phyloP scores from a whole-genome alignment of 2,797 vertebrate genomes.

The Chelmon rostratus region DNA sequence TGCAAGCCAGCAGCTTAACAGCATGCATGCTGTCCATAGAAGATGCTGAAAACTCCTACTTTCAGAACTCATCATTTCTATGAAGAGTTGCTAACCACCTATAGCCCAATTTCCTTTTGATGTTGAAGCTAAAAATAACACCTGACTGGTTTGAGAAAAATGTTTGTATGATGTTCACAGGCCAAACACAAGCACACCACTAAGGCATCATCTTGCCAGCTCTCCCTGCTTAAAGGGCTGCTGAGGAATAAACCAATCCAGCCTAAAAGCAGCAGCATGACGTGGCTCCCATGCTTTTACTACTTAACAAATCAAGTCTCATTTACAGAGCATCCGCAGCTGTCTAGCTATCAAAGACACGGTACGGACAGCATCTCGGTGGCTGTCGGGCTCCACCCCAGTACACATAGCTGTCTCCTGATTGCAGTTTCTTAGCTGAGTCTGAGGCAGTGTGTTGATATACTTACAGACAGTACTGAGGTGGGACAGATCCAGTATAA shows the following conservation, averaged over 20 bases:
- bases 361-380: slow-evolving; percentile 28
- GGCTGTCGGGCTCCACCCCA: slow-evolving; percentile 44
- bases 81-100: neutral
- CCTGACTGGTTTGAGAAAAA: slow-evolving; percentile 1
- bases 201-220: slow-evolving; percentile 22
- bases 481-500: slow-evolving; percentile 89
- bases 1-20: neutral
- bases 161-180: neutral
- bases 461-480: slow-evolving; percentile 91
- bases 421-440: slow-evolving; percentile 44
- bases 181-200: slow-evolving; percentile 26
- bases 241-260: neutral
- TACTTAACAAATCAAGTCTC: slow-evolving; percentile 12
- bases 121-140: neutral
- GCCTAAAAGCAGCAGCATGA: slow-evolving; percentile 15
- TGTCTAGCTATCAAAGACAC: slow-evolving; percentile 22
- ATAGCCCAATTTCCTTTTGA: neutral
- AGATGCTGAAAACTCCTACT: neutral
- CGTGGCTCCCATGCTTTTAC: slow-evolving; percentile 22
- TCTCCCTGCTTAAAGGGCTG: neutral
- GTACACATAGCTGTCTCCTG: slow-evolving; percentile 39
- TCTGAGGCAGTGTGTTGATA: slow-evolving; percentile 71
- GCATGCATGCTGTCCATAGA: neutral
- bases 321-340: slow-evolving; percentile 22
- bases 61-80: neutral